A percentile compares a stretch with the other conserved stretches of the same genome.
These are phyloP conservation scores for Syndactyla subalaris DNA, from an alignment of 2,797 vertebrate species.

Conservation along the genomic window DNA sequence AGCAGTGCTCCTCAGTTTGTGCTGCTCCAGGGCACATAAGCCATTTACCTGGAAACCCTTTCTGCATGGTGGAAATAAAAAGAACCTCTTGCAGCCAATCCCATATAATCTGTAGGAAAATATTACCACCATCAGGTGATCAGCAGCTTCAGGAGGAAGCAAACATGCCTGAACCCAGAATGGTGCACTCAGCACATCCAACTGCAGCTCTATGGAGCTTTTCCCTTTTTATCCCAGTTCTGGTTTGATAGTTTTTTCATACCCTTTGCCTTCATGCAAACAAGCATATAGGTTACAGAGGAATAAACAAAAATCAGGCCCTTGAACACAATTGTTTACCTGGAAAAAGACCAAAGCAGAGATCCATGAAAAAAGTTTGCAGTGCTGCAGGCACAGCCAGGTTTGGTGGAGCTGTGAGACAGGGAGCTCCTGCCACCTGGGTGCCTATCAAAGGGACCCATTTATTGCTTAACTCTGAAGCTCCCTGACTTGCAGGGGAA, in stretches of 20 bases:
- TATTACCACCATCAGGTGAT: background rate
- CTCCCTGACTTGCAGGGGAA: background rate
- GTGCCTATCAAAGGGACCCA: background rate
- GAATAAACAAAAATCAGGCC: background rate
- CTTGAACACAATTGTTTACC: background rate
- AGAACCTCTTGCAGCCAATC: background rate
- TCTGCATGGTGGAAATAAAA: background rate
- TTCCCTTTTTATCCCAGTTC: background rate
- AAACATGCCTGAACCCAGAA: background rate
- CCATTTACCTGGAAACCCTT: background rate
- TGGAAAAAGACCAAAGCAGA: background rate
- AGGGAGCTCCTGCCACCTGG: background rate
- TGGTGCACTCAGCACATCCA: background rate
- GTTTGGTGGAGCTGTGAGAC: background rate
- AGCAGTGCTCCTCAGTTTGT: background rate
- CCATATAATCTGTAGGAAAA: background rate
- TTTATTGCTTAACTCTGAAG: background rate
- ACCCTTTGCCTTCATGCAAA: background rate
- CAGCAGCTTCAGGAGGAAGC: background rate
- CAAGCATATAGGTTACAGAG: accelerated
- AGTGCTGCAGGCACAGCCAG: background rate
- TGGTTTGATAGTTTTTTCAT: background rate
- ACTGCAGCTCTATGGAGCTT: background rate
- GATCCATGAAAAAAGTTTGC: accelerated
- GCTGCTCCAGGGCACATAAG: background rate